Evolutionary conservation across 2,888 invertebrate genomes (phyloP).

Genomic region (Drosophila demipolita): DNA sequence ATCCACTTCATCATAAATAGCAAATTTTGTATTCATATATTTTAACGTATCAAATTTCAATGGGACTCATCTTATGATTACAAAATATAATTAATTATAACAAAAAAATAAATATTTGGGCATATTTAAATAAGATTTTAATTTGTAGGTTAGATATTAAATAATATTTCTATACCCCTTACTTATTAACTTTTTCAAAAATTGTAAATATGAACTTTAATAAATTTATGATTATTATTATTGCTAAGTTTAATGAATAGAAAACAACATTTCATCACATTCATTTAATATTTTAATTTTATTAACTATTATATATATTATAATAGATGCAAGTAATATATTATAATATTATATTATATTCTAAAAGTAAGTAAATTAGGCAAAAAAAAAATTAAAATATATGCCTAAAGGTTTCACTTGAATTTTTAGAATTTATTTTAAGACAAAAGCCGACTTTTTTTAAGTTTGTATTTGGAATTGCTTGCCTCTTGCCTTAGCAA

Average conservation of each 20-base stretch:
- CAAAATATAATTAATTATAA: neutral
- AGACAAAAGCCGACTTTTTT: too few relatives aligned
- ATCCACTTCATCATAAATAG: too few relatives aligned
- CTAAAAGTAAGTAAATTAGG: too few relatives aligned
- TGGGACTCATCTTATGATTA: neutral
- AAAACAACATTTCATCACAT: neutral
- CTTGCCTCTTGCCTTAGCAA: neutral
- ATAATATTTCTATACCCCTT: neutral
- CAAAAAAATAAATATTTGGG: too few relatives aligned
- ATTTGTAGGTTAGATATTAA: neutral
- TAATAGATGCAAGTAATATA: too few relatives aligned
- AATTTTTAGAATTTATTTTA: too few relatives aligned
- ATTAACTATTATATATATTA: too few relatives aligned
- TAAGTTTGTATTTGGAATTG: neutral
- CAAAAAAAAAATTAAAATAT: too few relatives aligned
- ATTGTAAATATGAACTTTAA: neutral
- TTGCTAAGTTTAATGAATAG: neutral
- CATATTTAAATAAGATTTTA: neutral
- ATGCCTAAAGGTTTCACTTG: too few relatives aligned
- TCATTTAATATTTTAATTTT: neutral
- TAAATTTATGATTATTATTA: too few relatives aligned
- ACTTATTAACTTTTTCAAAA: neutral
- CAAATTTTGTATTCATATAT: neutral
- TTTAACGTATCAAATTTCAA: neutral
- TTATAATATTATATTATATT: too few relatives aligned